A percentile compares a stretch with the other conserved stretches of the same genome.
These are phyloP conservation scores for Heliconius ethilla DNA, from an alignment of 2,888 invertebrate genomes.

Conservation along the genomic window DNA sequence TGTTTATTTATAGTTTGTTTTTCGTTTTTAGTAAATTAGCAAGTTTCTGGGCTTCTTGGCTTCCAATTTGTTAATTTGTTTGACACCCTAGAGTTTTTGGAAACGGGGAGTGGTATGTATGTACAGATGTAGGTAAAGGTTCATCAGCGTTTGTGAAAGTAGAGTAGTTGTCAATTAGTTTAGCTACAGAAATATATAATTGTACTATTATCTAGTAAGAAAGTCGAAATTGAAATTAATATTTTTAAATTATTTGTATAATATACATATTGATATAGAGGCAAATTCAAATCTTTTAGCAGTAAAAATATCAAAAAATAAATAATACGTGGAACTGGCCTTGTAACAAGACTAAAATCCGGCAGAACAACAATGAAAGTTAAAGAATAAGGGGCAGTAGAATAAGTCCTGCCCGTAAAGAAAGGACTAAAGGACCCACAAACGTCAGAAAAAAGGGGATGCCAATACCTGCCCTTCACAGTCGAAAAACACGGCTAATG, in stretches of 20 bases:
- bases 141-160: slow-evolving; percentile 14
- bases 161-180: slow-evolving; percentile 13
- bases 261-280: too few species aligned
- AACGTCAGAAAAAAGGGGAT: slow-evolving; percentile 69
- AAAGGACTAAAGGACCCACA: slow-evolving; percentile 56
- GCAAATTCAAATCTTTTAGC: neutral
- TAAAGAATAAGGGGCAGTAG: slow-evolving; percentile 45
- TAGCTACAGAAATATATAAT: slow-evolving; percentile 1
- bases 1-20: slow-evolving; percentile 60
- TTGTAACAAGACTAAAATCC: slow-evolving; percentile 32
- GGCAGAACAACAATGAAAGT: slow-evolving; percentile 42
- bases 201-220: neutral
- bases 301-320: neutral
- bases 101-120: too few species aligned
- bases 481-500: slow-evolving; percentile 26
- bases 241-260: neutral
- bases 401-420: slow-evolving; percentile 51
- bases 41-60: slow-evolving; percentile 17
- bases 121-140: neutral
- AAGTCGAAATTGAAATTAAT: neutral
- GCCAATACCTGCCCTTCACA: slow-evolving; percentile 68
- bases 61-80: slow-evolving; percentile 24
- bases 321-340: slow-evolving; percentile 16
- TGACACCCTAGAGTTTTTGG: slow-evolving; percentile 18
- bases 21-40: slow-evolving; percentile 39